Conservation (phyloP, 2,888 invertebrate genomes). For the Mesodorylaimus sp. region DNA sequence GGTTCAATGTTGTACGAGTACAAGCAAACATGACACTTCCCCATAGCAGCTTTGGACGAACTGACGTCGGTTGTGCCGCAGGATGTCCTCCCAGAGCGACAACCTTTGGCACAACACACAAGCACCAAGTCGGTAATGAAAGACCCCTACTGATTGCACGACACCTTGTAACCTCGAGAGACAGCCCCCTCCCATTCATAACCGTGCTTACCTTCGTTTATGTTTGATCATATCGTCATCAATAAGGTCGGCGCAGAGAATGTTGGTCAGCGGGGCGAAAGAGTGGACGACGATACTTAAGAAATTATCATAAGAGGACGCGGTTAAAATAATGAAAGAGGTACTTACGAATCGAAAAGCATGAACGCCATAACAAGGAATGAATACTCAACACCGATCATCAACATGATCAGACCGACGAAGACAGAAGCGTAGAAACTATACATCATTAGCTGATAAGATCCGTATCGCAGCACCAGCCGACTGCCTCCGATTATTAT, state of each 20-base stretch:
- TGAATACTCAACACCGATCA: not conserved
- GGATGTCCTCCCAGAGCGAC: no score
- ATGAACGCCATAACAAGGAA: not conserved
- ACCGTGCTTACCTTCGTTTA: conserved; percentile 18
- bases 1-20: no score
- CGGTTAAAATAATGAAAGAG: not conserved
- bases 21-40: no score
- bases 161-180: no score
- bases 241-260: conserved; percentile 15
- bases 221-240: conserved; percentile 21
- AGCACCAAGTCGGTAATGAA: no score
- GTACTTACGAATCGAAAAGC: not conserved
- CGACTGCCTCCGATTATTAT: not conserved
- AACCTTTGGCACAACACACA: no score
- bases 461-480: not conserved
- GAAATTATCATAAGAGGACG: not conserved
- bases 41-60: no score
- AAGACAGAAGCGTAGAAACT: not conserved
- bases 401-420: not conserved
- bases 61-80: no score
- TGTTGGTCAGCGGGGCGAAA: conserved; percentile 1
- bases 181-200: no score
- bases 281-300: not conserved
- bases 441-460: not conserved
- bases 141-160: no score